Evolutionary conservation across 2,888 invertebrate genomes (phyloP).

Genomic region (Anthophora plumipes): DNA sequence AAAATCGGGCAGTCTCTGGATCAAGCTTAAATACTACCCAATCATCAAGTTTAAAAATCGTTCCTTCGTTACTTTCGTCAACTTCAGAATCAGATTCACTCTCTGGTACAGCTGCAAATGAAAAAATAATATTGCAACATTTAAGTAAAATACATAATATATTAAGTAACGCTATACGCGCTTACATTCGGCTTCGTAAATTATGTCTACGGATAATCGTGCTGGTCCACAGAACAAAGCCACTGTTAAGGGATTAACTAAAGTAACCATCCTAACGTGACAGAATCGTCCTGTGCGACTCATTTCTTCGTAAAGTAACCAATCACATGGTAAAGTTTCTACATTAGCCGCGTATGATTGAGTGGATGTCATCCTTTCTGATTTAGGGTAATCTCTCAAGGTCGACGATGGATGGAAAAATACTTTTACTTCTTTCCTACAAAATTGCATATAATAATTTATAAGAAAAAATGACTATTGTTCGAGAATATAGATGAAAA

Average conservation of each 20-base stretch:
- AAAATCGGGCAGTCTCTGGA: constrained; percentile 88
- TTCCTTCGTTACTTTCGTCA: constrained; percentile 85
- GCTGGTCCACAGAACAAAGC: constrained; percentile 91
- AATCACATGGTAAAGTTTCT: constrained; percentile 89
- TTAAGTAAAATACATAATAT: not conserved
- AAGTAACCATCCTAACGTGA: constrained; percentile 91
- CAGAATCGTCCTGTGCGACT: constrained; percentile 89
- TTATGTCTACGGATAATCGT: constrained; percentile 86
- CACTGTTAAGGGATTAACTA: constrained; percentile 92
- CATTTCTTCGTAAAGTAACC: constrained; percentile 95
- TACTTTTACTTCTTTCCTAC: constrained; percentile 87
- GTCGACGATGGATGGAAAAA: constrained; percentile 88
- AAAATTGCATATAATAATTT: constrained; percentile 52
- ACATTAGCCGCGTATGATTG: constrained; percentile 83
- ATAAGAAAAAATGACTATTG: constrained; percentile 6
- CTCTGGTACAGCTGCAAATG: constrained; percentile 77
- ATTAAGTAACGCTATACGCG: constrained; percentile 1
- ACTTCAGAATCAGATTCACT: constrained; percentile 86
- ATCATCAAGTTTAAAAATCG: constrained; percentile 89
- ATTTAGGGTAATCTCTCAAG: constrained; percentile 84
- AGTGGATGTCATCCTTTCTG: constrained; percentile 77
- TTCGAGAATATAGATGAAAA: not conserved
- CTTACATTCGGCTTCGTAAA: constrained; percentile 83
- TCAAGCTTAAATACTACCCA: constrained; percentile 91
- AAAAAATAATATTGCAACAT: constrained; percentile 17